A percentile compares a stretch with the other conserved stretches of the same genome.
Conservation (phyloP, 2,113 vertebrate genomes). For the Pterocles gutturalis region DNA sequence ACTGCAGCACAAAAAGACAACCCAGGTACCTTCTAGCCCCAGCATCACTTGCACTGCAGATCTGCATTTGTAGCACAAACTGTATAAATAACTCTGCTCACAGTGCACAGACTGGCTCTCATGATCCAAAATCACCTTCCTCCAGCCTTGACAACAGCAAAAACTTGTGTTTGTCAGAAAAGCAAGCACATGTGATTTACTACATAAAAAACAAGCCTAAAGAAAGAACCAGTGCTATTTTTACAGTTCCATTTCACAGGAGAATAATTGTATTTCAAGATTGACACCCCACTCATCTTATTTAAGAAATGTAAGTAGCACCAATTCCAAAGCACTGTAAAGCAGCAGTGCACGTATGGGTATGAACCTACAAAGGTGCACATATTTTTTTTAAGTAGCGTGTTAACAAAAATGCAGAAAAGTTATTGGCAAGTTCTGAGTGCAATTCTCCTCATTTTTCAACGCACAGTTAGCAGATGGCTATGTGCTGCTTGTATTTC, state of each 20-base stretch:
- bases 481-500: neutral
- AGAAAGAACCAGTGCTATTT: neutral
- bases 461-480: neutral
- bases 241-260: neutral
- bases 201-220: neutral
- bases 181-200: neutral
- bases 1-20: neutral
- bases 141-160: neutral
- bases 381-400: neutral
- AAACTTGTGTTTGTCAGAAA: neutral
- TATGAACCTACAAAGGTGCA: rapidly evolving
- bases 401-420: neutral
- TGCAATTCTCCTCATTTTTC: neutral
- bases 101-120: neutral
- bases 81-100: neutral
- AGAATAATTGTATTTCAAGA: neutral
- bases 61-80: neutral
- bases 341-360: rapidly evolving
- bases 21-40: neutral
- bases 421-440: neutral
- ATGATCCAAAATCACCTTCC: neutral
- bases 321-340: neutral
- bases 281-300: neutral
- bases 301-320: neutral
- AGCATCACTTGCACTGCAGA: neutral